phyloP scores from a whole-genome alignment of 64 coral and sea anemone species.

The Porites australiensis region DNA sequence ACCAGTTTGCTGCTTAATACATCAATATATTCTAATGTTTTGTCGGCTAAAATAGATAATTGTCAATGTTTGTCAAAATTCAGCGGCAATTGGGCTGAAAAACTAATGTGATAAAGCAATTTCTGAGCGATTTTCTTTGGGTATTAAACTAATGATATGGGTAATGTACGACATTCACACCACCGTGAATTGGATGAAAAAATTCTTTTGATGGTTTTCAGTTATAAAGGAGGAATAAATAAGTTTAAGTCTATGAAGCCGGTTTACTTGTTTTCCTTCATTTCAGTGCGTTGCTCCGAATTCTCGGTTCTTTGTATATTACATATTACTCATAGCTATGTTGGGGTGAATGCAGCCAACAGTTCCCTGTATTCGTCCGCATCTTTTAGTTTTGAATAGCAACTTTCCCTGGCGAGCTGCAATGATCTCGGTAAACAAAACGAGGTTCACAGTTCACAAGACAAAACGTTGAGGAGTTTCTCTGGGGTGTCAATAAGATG shows the following conservation, averaged over 20 bases:
- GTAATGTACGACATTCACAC: not conserved
- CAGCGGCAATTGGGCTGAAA: not conserved
- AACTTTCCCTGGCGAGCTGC: not conserved
- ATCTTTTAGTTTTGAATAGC: not conserved
- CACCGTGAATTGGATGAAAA: not conserved
- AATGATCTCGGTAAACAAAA: not conserved
- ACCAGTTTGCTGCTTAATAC: not conserved
- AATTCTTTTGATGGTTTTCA: not conserved
- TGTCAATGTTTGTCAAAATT: slow-evolving; percentile 18
- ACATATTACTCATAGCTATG: not conserved
- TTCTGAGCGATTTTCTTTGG: not conserved
- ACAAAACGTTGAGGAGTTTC: slow-evolving; percentile 93
- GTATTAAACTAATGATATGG: not conserved
- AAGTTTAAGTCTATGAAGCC: not conserved
- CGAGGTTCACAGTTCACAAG: slow-evolving; percentile 64
- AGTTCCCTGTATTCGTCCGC: too few relatives aligned
- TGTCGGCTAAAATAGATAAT: not conserved
- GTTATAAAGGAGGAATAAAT: not conserved
- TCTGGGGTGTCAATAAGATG: slow-evolving; percentile 96
- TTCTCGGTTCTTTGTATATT: not conserved
- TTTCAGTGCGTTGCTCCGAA: too few relatives aligned
- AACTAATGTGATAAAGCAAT: not conserved
- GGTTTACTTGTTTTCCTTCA: not conserved
- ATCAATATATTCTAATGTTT: not conserved
- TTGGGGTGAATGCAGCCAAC: too few relatives aligned